A percentile compares a stretch with the other conserved stretches of the same genome.
phyloP scores from a whole-genome alignment of 30 jellyfish, hydroid and myxozoan genomes.

The Aurelia coerulea region DNA sequence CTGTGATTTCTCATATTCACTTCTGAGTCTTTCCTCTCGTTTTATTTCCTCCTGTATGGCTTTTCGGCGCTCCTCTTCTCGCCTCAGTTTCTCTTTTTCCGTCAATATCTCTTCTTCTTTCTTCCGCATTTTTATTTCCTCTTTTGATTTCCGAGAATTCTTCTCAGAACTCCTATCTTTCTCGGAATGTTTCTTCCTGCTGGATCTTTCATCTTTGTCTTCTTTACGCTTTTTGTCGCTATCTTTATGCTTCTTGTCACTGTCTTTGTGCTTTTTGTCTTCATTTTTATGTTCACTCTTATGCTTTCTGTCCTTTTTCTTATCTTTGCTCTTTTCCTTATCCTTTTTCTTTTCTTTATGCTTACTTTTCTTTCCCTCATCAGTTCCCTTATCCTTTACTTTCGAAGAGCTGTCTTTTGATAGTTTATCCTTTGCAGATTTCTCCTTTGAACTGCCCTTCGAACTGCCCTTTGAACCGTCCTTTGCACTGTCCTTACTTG shows the following conservation, averaged over 20 bases:
- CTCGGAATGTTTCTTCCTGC: constrained; percentile 54
- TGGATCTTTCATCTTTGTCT: constrained; percentile 30
- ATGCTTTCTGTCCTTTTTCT: constrained; percentile 22
- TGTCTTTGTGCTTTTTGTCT: constrained; percentile 12
- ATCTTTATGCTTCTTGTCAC: constrained; percentile 27
- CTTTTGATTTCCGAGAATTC: constrained; percentile 42
- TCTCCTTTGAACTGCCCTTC: not conserved
- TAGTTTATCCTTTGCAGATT: not conserved
- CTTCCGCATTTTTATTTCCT: constrained; percentile 15
- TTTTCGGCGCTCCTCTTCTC: constrained; percentile 63
- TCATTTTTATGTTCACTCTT: not conserved
- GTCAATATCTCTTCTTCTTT: not conserved
- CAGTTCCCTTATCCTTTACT: not conserved
- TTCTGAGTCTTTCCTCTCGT: constrained; percentile 56
- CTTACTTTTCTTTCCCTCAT: constrained; percentile 1
- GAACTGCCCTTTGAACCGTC: not conserved
- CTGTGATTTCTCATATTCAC: constrained; percentile 43
- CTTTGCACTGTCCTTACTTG: not conserved
- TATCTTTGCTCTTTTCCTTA: constrained; percentile 31
- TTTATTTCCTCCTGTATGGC: constrained; percentile 53
- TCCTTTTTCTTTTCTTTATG: constrained; percentile 13
- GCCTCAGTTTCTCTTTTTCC: constrained; percentile 30
- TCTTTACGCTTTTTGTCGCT: not conserved
- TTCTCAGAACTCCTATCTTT: constrained; percentile 18
- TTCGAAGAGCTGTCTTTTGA: not conserved